phyloP scores from a whole-genome alignment of 2,888 invertebrate genomes.

The Andrena chrysosceles region DNA sequence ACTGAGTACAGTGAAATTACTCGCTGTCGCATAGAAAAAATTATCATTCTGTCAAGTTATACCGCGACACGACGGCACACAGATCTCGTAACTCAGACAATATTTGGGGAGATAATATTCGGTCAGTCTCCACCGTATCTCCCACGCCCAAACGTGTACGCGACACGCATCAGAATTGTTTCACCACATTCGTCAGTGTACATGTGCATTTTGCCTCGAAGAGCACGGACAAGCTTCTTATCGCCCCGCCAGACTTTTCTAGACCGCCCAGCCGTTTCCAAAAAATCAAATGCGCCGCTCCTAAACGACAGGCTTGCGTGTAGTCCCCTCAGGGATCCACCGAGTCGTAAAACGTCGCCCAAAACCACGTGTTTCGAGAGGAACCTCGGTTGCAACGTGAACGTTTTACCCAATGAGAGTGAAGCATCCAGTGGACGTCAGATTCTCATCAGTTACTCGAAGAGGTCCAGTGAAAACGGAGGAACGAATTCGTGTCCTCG shows the following conservation, averaged over 20 bases:
- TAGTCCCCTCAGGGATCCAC: background rate
- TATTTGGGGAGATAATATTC: constrained; percentile 58
- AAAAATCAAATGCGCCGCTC: constrained; percentile 42
- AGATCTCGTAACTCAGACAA: constrained; percentile 47
- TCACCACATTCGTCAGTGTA: constrained; percentile 9
- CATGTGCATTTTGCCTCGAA: constrained; percentile 27
- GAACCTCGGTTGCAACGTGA: background rate
- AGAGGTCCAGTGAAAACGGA: background rate
- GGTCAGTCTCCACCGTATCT: constrained; percentile 1
- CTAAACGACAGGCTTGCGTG: background rate
- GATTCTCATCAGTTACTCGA: too few relatives aligned
- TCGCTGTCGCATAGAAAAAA: background rate
- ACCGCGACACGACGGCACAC: background rate
- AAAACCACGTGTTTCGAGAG: background rate
- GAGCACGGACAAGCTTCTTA: constrained; percentile 27
- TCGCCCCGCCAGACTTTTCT: constrained; percentile 9
- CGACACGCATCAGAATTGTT: background rate
- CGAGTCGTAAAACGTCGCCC: constrained; percentile 28
- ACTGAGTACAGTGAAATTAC: background rate
- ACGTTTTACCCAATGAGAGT: background rate
- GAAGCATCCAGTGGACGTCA: background rate
- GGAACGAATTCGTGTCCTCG: constrained; percentile 16
- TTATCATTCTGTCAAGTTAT: background rate
- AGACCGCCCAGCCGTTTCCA: background rate
- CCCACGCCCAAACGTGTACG: background rate